A percentile compares a stretch with the other conserved stretches of the same genome.
These are phyloP conservation scores for Ernsta delagoae DNA, from an alignment of 2,888 invertebrate species.

Conservation along the genomic window DNA sequence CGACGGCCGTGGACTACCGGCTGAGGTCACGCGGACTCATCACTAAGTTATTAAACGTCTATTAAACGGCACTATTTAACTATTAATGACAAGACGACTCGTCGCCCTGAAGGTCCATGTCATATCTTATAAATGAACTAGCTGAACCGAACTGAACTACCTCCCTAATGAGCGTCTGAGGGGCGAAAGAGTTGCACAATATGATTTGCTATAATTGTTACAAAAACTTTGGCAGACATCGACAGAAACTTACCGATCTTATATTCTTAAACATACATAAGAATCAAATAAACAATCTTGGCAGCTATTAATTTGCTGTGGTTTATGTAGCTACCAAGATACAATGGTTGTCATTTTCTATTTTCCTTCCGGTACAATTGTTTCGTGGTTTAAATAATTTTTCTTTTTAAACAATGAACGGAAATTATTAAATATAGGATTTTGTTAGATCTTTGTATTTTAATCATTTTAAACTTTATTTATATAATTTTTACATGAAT, in stretches of 20 bases:
- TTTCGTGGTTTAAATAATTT: conserved; percentile 27
- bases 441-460: no score
- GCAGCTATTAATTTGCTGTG: conserved; percentile 23
- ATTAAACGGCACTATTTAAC: not conserved
- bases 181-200: no score
- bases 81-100: conserved; percentile 1
- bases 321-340: conserved; percentile 5
- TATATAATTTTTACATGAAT: no score
- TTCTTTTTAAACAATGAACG: conserved; percentile 8
- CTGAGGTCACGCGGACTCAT: conserved; percentile 19
- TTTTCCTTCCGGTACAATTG: conserved; percentile 32
- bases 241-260: no score
- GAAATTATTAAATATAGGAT: conserved; percentile 3
- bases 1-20: conserved; percentile 17
- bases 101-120: not conserved
- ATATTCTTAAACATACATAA: no score
- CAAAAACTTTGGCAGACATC: no score
- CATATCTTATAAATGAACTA: no score
- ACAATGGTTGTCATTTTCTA: conserved; percentile 20
- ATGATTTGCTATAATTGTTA: no score
- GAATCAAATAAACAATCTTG: not conserved
- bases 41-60: conserved; percentile 1
- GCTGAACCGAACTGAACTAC: no score
- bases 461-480: no score
- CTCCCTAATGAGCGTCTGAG: no score